Evolutionary conservation across 1,140 invertebrate genomes (phyloP), one percentile per base, ranked within the genome.

Genomic region (Potamilus streckersoni): DNA sequence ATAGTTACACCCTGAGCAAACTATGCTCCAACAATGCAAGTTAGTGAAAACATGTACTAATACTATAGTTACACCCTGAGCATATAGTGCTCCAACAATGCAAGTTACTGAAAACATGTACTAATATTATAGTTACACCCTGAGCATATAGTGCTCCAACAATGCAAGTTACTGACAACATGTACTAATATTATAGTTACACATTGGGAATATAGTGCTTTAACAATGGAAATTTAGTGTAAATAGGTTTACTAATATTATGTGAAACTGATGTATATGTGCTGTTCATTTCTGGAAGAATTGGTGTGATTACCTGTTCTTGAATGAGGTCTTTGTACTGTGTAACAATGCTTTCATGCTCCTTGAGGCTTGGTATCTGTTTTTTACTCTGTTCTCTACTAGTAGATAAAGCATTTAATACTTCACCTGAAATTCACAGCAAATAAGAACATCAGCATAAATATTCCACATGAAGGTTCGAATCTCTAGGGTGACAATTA

Each of bases 241-340:
- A 65, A n/a, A 65, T 65, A 67, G 14, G 63, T 63, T 63, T 19
- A 12, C 31, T 63, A 13, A 13, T 63, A 63, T 23, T 67, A 38
- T 6, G 38, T 38, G 2, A 38, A 38, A 2, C 38, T 38, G 38
- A 38, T 38, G 38, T 38, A 38, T 8, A 4, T 38, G 38, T 38
- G 38, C 38, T 38, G 2, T 38, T 8, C 38, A 38, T 3, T 38
- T 38, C 38, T 8, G 0, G 19, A 19, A 20, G 59, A 61, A 61
- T 13, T 2, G 68, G 68, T 13, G 71, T 49, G n/a, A 67, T n/a
- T 16, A 90, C 95, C 90, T 97, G 96, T 85, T 96, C 94, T 68
- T 95, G 92, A 75, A 97, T 98, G 31, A 98, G 90, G 79, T 94
- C 94, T 91, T 98, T 98, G 89, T 97, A 98, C 55, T 91, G 90